A percentile compares a stretch with the other conserved stretches of the same genome.
Evolutionary conservation across 1,140 invertebrate species (phyloP).

Genomic region (Apolygus lucorum): DNA sequence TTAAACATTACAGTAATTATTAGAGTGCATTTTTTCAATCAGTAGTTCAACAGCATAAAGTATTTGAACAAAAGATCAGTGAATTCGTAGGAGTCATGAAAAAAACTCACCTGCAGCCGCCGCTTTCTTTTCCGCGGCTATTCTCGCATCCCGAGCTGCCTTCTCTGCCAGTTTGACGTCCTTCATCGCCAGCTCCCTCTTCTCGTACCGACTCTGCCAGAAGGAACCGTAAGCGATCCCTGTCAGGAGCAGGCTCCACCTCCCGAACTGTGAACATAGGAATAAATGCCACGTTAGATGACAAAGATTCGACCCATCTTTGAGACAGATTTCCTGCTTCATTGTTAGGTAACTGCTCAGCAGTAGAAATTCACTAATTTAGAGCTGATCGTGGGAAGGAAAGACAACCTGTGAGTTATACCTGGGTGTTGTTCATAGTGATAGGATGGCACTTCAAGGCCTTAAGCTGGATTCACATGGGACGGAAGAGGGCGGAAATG

Average conservation of each 20-base stretch:
- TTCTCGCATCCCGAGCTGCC: slow-evolving; percentile 23
- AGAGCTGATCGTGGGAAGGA: too few relatives aligned
- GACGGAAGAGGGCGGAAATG: too few relatives aligned
- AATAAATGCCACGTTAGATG: too few relatives aligned
- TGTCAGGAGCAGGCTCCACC: slow-evolving; percentile 27
- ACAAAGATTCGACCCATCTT: too few relatives aligned
- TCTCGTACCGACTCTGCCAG: slow-evolving; percentile 28
- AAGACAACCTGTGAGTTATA: too few relatives aligned
- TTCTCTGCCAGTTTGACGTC: slow-evolving; percentile 26
- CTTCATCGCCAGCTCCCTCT: slow-evolving; percentile 26
- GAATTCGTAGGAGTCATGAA: neutral
- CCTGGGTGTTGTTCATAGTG: too few relatives aligned
- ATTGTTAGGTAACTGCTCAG: too few relatives aligned
- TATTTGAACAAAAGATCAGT: neutral
- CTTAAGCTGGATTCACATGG: too few relatives aligned
- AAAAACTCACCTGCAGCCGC: slow-evolving; percentile 15
- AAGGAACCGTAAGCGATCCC: slow-evolving; percentile 29
- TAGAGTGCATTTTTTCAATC: neutral
- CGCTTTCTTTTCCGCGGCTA: slow-evolving; percentile 19
- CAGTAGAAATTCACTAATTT: too few relatives aligned
- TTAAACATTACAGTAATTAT: neutral
- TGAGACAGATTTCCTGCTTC: too few relatives aligned
- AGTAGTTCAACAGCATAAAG: neutral
- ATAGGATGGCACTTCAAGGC: too few relatives aligned
- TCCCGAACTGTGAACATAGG: slow-evolving; percentile 31